Base-by-base conservation (phyloP, 2,888 invertebrate genomes). In the Chorisops tibialis region DNA sequence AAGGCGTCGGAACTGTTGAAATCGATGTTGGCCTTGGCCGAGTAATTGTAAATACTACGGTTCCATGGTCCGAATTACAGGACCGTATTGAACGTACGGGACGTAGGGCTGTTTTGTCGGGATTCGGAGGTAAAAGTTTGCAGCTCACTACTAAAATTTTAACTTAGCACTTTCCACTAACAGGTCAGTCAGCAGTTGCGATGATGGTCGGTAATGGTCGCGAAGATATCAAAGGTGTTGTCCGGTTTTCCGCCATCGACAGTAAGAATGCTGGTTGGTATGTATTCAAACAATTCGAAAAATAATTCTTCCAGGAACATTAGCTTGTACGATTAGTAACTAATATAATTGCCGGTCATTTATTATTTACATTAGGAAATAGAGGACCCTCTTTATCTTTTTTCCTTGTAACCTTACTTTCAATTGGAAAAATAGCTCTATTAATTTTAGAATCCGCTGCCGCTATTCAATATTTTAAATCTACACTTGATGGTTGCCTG, bases 101-200 rank as follows among this genome's bases (percentile, higher is more conserved):
- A 0, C 83, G 81, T 63, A 81, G 85, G 67, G 89, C 89, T 1
- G 88, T 92, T 0, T 75, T 94, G 0, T 88, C 88, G 70, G 95
- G 94, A 4, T 87, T 87, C 75, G 92, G 91, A 65, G 87, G 89
- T 79, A 75, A 48, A 9, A 43, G 18, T 12, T 48, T 21, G n/a
- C 18, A 21, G 1, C 37, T n/a, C 14, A 50, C 2, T 14, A 3
- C 16, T 16, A 6, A 22, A 48, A 47, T 47, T 2, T 19, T 37
- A 18, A 16, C 19, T 22, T 22, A 47, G 22, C 12, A n/a, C n/a
- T n/a, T n/a, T 47, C 35, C 22, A 18, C 30, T 18, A 41, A 19
- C 21, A 67, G 70, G 69, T 4, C 75, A 80, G 69, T 80, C 81
- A 1, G 89, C 91, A 0, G 94, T 93, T 1, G 91, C 92, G 0